Evolutionary conservation across 2,888 invertebrate genomes (phyloP).

Genomic region (Saturnia japonica): DNA sequence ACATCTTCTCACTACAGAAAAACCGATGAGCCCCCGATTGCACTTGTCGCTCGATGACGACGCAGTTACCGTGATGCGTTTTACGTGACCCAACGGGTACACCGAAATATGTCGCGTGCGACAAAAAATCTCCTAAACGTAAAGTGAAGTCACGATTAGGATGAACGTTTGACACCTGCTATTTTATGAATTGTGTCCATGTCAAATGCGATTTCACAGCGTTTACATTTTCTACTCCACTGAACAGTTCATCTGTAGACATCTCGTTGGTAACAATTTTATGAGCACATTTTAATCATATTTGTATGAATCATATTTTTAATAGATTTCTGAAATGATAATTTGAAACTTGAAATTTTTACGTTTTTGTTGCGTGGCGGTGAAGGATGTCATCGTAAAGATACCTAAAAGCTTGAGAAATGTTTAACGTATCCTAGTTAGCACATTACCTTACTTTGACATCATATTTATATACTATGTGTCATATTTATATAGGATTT

Average conservation of each 20-base stretch:
- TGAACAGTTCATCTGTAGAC: neutral
- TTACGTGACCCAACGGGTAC: constrained; percentile 49
- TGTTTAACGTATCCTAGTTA: too few relatives aligned
- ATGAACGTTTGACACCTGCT: constrained; percentile 18
- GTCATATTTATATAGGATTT: too few relatives aligned
- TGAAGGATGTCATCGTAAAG: too few relatives aligned
- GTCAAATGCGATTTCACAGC: constrained; percentile 5
- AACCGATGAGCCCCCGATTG: constrained; percentile 37
- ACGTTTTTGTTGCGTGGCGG: too few relatives aligned
- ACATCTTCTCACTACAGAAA: constrained; percentile 51
- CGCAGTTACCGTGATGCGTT: constrained; percentile 7
- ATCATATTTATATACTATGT: too few relatives aligned
- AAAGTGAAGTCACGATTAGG: constrained; percentile 17
- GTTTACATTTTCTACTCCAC: constrained; percentile 17
- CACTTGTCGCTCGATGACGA: constrained; percentile 41
- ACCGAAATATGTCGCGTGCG: constrained; percentile 45
- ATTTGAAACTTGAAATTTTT: too few relatives aligned
- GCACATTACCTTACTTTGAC: too few relatives aligned
- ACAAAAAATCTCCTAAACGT: constrained; percentile 24
- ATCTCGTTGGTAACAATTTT: neutral
- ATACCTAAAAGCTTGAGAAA: too few relatives aligned
- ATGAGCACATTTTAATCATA: neutral
- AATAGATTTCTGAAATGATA: too few relatives aligned
- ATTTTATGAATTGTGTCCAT: constrained; percentile 9
- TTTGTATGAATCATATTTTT: too few relatives aligned